Evolutionary conservation across 2,797 vertebrate genomes (phyloP).

Genomic region (Momotus momota): DNA sequence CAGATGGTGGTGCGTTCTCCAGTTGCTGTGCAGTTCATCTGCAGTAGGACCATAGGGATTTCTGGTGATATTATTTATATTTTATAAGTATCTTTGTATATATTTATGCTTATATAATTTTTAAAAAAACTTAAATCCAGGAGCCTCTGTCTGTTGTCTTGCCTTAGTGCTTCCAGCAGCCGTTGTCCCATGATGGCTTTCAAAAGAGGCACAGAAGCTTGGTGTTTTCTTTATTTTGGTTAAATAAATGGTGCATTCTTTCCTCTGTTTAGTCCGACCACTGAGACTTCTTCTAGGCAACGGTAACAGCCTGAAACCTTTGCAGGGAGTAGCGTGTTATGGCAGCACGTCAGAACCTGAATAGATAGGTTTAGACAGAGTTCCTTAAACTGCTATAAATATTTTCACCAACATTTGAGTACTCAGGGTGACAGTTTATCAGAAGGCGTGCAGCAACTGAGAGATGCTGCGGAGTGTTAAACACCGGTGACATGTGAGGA

Average conservation of each 20-base stretch:
- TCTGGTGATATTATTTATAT: neutral
- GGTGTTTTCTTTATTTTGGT: neutral
- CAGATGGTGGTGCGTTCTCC: neutral
- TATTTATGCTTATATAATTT: neutral
- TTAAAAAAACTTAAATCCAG: neutral
- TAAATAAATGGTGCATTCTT: neutral
- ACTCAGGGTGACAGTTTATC: neutral
- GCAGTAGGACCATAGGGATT: neutral
- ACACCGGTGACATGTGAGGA: neutral
- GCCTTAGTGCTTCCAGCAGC: neutral
- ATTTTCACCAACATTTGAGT: neutral
- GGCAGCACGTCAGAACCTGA: neutral
- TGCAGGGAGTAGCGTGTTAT: neutral
- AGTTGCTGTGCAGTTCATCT: neutral
- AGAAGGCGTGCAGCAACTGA: neutral
- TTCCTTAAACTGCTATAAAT: neutral
- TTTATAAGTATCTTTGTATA: neutral
- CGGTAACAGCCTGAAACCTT: neutral
- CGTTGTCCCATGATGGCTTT: neutral
- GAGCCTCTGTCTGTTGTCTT: neutral
- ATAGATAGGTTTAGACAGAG: neutral
- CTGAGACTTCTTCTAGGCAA: neutral
- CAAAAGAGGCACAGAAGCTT: neutral
- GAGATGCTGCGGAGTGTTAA: neutral
- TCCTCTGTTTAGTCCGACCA: neutral